These are phyloP conservation scores for Balearica regulorum DNA, from an alignment of 2,797 vertebrate genomes.

Conservation along the genomic window DNA sequence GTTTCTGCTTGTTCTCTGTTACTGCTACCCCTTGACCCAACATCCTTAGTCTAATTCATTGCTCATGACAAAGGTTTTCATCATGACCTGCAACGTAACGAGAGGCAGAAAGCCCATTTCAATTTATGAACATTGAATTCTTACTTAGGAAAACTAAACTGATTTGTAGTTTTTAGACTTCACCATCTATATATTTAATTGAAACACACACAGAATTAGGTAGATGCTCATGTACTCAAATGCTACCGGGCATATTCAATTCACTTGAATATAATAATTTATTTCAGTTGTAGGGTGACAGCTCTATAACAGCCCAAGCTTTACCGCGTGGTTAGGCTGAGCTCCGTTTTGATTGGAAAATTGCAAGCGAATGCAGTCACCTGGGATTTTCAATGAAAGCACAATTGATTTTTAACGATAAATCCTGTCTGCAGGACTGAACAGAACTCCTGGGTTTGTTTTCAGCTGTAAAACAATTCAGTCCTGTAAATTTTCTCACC, in stretches of 20 bases:
- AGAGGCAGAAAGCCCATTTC: neutral
- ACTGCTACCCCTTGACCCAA: neutral
- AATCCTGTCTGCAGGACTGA: slow-evolving; percentile 27
- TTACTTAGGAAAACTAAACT: neutral
- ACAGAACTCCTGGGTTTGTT: slow-evolving; percentile 9
- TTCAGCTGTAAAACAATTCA: neutral
- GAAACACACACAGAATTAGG: slow-evolving; percentile 10
- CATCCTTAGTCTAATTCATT: neutral
- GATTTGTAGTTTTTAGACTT: slow-evolving; percentile 1
- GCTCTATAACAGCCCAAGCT: neutral
- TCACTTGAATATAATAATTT: neutral
- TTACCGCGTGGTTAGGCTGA: neutral
- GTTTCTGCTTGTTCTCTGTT: neutral
- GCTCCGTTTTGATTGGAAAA: slow-evolving; percentile 28
- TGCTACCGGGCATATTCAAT: neutral
- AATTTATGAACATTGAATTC: neutral
- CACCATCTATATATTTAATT: neutral
- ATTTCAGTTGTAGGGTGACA: slow-evolving; percentile 14
- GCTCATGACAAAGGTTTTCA: neutral
- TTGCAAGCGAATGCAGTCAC: neutral
- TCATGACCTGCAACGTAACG: neutral
- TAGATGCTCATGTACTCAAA: neutral
- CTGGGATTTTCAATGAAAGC: slow-evolving; percentile 47
- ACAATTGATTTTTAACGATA: slow-evolving; percentile 47
- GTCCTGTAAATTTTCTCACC: neutral